Evolutionary conservation across 2,888 invertebrate genomes (phyloP), one percentile per base, ranked within the genome.

Genomic region (Diarsia rubi): DNA sequence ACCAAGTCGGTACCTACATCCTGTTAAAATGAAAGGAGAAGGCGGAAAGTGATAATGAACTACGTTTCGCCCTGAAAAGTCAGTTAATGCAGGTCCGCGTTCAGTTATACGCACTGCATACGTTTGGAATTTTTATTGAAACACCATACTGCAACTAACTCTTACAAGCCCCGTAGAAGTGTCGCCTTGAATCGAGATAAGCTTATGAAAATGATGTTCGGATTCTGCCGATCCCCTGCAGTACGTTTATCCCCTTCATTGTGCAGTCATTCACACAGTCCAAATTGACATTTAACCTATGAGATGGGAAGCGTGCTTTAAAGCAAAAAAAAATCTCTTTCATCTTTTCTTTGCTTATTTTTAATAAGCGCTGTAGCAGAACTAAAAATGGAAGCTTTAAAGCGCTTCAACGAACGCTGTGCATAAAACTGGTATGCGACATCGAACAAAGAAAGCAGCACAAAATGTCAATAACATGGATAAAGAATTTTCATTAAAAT

Each of bases 401-500:
- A 75, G 60, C 54, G 57, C 37, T 57, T 31, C 24, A 52, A 52
- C 31, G 47, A 57, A 37, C 45, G 21, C 19, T 63, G n/a, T 37
- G 63, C 44, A 77, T 64, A 64, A 49, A 76, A 73, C 19, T 68
- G 27, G 44, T 14, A 59, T 49, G 67, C 37, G 27, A 75, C 45
- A 60, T 44, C 19, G 47, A 21, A 79, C n/a, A 45, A 63, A 69
- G 16, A 44, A 60, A 62, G 44, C 47, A 57, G 27, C 14, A 60
- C 24, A 57, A 57, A 80, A 75, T 60, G 6, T 27, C 60, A 45
- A 72, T 49, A 37, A 3, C n/a, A 12, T 45, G 59, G 14, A 19
- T 27, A 59, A 37, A 49, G 60, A 70, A 60, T 72, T 68, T 83
- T 70, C 31, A 75, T 62, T 84, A 63, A 73, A 69, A 63, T 45